Base-by-base conservation (phyloP, 2,888 invertebrate genomes). In the Lasioglossum figueresi region DNA sequence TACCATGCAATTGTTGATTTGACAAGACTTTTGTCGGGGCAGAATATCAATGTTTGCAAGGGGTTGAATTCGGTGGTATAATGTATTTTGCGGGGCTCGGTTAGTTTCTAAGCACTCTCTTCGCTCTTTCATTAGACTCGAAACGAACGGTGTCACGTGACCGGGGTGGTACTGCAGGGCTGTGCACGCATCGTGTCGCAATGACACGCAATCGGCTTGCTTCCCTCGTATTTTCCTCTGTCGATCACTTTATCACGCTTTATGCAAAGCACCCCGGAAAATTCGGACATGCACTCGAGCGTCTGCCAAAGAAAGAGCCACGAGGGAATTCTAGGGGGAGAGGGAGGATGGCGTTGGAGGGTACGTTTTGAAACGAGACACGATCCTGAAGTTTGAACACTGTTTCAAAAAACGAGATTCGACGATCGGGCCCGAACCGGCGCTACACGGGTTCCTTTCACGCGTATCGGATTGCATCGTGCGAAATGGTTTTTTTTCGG, bases 391-490 rank as follows among this genome's bases (percentile, higher is more conserved):
- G 45, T 79, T 40, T n/a, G n/a, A n/a, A 14, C 52, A 48, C 68
- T 75, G 34, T 66, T 63, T 14, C 6, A 19, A 45, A 82, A 76
- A 76, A 19, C 45, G 27, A 4, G 70, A 40, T 70, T 48, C 31
- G 52, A 34, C 37, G 52, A 75, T 82, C 40, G 59, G 43, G 23
- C 52, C 37, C 68, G 31, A 19, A 19, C 8, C 63, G 63, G 12
- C 8, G 63, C 23, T 10, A 23, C 56, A 23, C 52, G 10, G 23
- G 27, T 59, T 56, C 59, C 76, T 83, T 72, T 74, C 79, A 27
- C 43, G 52, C 52, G 72, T 70, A 43, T 74, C 74, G 48, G 52
- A 70, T 85, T 63, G 66, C 72, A 37, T 45, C 37, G 56, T 4
- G 14, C 43, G 78, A 66, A 37, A 27, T 48, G 68, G 27, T 27